Conservation (phyloP, 2,797 vertebrate genomes). For the Crocidura indochinensis region DNA sequence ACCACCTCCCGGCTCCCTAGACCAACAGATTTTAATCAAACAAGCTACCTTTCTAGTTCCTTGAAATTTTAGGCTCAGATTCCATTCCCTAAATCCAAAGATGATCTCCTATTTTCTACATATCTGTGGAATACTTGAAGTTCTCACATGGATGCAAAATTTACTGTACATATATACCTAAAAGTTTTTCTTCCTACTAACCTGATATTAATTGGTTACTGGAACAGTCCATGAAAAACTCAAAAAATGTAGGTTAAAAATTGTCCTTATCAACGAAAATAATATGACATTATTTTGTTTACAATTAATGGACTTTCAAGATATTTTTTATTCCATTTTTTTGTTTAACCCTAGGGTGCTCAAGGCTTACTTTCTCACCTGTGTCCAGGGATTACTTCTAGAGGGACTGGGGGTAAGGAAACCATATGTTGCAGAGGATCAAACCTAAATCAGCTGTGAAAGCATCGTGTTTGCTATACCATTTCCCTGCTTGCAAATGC, state of each 20-base stretch:
- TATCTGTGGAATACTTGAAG: neutral
- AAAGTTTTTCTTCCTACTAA: neutral
- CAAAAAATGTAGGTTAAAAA: neutral
- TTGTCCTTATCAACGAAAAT: neutral
- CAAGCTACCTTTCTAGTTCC: too few relatives aligned
- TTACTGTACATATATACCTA: neutral
- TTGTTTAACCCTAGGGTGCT: too few relatives aligned
- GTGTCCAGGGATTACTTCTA: too few relatives aligned
- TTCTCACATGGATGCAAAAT: neutral
- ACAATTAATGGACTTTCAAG: neutral
- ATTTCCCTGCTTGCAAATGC: too few relatives aligned
- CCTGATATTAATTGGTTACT: neutral
- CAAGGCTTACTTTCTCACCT: too few relatives aligned
- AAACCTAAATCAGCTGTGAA: too few relatives aligned
- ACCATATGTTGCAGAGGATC: too few relatives aligned
- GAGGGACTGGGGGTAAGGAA: too few relatives aligned
- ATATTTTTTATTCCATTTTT: neutral
- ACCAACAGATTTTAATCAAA: neutral
- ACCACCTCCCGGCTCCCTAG: too few relatives aligned
- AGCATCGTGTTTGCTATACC: too few relatives aligned
- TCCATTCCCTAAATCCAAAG: neutral
- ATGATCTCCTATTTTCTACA: too few relatives aligned
- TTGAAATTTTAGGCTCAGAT: too few relatives aligned
- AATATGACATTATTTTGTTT: conserved; percentile 28
- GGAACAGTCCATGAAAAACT: neutral